phyloP scores from a whole-genome alignment of 2,797 vertebrate species.

The Chelon labrosus region DNA sequence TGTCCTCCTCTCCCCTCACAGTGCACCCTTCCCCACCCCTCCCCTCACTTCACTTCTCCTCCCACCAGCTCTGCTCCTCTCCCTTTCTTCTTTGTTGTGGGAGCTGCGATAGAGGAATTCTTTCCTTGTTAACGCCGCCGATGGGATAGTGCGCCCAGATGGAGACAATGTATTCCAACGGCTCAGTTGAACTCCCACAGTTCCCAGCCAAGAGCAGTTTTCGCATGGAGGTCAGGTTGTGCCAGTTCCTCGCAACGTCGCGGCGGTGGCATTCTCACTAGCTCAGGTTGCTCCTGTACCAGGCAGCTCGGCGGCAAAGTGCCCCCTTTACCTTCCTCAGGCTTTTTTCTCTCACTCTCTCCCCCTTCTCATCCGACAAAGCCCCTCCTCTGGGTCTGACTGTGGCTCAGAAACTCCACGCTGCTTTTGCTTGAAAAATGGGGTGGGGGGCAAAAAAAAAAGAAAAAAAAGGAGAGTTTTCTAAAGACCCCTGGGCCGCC shows the following conservation, averaged over 20 bases:
- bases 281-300: conserved; percentile 75
- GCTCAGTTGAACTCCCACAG: conserved; percentile 76
- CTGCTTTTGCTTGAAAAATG: conserved; percentile 80
- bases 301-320: conserved; percentile 79
- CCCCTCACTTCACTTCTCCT: conserved; percentile 80
- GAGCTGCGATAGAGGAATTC: conserved; percentile 86
- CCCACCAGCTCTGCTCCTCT: conserved; percentile 84
- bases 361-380: conserved; percentile 71
- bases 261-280: conserved; percentile 50
- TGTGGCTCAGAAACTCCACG: conserved; percentile 84
- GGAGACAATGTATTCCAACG: conserved; percentile 81
- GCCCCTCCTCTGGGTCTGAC: conserved; percentile 80
- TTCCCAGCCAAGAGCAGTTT: conserved; percentile 72
- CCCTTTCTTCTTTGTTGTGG: conserved; percentile 84
- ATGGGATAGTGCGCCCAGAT: conserved; percentile 76
- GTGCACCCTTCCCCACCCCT: conserved; percentile 76
- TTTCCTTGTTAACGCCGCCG: conserved; percentile 79
- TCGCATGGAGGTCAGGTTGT: conserved; percentile 68
- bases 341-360: conserved; percentile 61
- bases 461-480: conserved; percentile 69
- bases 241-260: conserved; percentile 39
- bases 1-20: conserved; percentile 83
- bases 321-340: conserved; percentile 77
- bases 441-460: conserved; percentile 49
- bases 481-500: conserved; percentile 83